Evolutionary conservation across 2,888 invertebrate species (phyloP).

Genomic region (Monoplex corrugatus): DNA sequence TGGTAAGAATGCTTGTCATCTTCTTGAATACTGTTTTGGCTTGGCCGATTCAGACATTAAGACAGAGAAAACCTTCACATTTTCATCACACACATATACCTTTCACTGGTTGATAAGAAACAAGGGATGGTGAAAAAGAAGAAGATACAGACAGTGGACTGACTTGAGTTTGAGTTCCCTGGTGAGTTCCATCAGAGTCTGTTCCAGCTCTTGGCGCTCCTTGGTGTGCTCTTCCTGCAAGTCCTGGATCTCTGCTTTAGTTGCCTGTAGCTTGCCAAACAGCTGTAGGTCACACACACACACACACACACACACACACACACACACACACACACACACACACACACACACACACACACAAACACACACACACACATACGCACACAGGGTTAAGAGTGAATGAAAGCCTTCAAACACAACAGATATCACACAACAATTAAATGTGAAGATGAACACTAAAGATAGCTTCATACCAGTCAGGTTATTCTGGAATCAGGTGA

Average conservation of each 20-base stretch:
- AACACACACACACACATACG: neutral
- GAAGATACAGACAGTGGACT: conserved; percentile 53
- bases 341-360: neutral
- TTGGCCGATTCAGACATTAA: no score
- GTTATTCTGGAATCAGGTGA: no score
- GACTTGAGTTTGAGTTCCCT: conserved; percentile 93
- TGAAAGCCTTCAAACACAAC: no score
- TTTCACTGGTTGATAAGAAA: no score
- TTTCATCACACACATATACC: no score
- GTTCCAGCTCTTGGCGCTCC: conserved; percentile 95
- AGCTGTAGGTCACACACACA: conserved; percentile 83
- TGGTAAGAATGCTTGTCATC: no score
- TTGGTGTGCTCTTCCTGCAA: conserved; percentile 93
- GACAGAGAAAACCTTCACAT: no score
- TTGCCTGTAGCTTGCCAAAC: conserved; percentile 89
- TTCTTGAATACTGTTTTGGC: no score
- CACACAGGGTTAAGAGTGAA: no score
- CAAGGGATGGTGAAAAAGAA: neutral
- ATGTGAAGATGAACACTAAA: no score
- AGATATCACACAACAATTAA: no score
- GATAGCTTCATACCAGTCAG: no score
- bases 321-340: neutral
- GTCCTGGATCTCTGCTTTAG: conserved; percentile 90
- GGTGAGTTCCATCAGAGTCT: conserved; percentile 94
- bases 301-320: neutral